These are phyloP conservation scores for Ascidia mentula DNA, from an alignment of 23 tunicate genomes.

Conservation along the genomic window DNA sequence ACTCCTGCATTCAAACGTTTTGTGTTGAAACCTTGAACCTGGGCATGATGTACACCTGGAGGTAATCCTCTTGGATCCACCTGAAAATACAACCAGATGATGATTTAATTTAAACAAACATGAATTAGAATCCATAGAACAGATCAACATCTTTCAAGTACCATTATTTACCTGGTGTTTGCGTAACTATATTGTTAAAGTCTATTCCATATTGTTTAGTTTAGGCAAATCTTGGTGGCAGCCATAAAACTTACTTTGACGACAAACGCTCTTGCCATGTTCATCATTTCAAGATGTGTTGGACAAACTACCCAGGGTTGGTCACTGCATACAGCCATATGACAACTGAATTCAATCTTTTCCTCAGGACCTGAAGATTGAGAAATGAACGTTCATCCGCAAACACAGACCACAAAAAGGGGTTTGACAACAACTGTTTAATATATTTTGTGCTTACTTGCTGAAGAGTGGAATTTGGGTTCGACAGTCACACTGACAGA, in stretches of 20 bases:
- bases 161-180: no score
- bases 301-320: constrained; percentile 73
- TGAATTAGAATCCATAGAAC: no score
- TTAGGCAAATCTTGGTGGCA: no score
- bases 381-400: no score
- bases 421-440: no score
- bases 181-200: no score
- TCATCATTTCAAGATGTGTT: constrained; percentile 71
- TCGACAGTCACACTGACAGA: constrained; percentile 50
- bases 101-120: no score
- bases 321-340: constrained; percentile 64
- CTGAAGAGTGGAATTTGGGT: constrained; percentile 59
- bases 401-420: no score
- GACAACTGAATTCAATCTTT: constrained; percentile 64
- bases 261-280: constrained; percentile 52
- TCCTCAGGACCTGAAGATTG: constrained; percentile 59
- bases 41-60: constrained; percentile 73
- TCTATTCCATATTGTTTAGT: no score
- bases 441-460: constrained; percentile 31
- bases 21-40: constrained; percentile 75
- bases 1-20: constrained; percentile 57
- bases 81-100: no score
- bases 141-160: no score
- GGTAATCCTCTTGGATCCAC: constrained; percentile 81
- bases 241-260: constrained; percentile 69